Conservation (phyloP, 2,113 vertebrate genomes). For the Ptyas mucosa region DNA sequence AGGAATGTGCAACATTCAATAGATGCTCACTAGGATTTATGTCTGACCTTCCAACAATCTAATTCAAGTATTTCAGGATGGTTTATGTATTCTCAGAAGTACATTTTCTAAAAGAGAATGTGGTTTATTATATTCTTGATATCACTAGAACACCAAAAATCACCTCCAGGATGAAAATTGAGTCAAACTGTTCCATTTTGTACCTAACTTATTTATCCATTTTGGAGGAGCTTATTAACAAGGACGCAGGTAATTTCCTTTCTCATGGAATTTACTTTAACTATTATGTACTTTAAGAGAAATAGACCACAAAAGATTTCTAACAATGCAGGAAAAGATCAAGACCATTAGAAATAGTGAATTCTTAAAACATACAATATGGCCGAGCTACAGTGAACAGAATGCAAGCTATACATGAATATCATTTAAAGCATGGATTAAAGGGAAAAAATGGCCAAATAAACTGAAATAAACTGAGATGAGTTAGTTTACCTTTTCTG, state of each 20-base stretch:
- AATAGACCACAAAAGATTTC: neutral
- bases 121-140: neutral
- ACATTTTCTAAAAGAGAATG: neutral
- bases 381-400: neutral
- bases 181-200: neutral
- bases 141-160: neutral
- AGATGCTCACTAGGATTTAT: neutral
- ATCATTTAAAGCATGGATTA: neutral
- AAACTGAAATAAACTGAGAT: neutral
- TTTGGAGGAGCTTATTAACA: neutral
- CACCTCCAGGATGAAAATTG: neutral
- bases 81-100: neutral
- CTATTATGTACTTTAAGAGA: neutral
- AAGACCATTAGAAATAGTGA: neutral
- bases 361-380: neutral
- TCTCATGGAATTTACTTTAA: neutral
- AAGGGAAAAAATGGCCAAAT: neutral
- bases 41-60: neutral
- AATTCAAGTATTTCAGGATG: neutral
- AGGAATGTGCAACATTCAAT: neutral
- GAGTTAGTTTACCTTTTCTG: neutral
- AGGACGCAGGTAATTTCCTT: neutral
- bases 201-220: neutral
- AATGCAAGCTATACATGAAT: neutral
- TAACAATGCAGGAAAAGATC: neutral